Evolutionary conservation across 2,113 vertebrate genomes (phyloP).

Genomic region (Castor canadensis): DNA sequence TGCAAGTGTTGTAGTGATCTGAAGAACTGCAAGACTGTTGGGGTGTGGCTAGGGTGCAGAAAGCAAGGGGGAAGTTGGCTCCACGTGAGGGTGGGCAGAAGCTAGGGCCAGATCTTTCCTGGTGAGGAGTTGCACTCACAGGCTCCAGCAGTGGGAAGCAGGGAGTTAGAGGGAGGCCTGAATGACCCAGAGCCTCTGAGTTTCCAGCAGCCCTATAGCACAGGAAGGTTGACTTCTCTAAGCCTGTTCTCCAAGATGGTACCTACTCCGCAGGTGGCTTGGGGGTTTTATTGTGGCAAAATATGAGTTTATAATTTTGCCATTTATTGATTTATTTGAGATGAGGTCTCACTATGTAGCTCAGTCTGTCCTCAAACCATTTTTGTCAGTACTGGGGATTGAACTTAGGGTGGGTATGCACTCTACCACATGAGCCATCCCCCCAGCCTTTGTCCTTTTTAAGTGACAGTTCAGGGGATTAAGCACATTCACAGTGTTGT

Average conservation of each 20-base stretch:
- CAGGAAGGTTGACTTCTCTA: background rate
- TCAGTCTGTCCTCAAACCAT: background rate
- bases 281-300: background rate
- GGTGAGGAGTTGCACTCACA: background rate
- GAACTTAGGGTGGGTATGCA: no score
- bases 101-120: background rate
- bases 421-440: no score
- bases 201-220: background rate
- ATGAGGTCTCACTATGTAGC: background rate
- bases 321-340: no score
- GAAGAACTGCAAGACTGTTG: background rate
- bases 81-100: background rate
- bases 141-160: background rate
- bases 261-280: background rate
- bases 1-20: background rate
- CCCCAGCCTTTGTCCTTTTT: no score
- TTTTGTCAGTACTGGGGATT: no score
- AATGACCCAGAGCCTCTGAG: background rate
- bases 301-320: no score
- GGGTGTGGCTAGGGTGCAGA: background rate
- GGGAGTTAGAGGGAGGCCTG: background rate
- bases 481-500: no score
- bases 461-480: no score
- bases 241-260: background rate
- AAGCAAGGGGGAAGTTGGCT: background rate